Base-by-base conservation (phyloP, 2,888 invertebrate species). In the Chrysolina oricalcia region DNA sequence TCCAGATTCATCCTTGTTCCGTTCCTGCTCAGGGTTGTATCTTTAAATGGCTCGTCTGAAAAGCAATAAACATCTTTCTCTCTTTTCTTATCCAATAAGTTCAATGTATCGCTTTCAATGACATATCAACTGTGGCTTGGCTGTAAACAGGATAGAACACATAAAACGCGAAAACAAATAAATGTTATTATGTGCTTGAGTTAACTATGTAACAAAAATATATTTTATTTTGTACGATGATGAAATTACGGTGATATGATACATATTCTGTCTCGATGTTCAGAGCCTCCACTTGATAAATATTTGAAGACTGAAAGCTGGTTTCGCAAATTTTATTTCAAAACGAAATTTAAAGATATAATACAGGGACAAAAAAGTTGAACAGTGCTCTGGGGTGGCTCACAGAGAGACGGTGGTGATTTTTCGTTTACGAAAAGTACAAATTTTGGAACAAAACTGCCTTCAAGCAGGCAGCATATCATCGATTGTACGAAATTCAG, bases 121-220 rank as follows among this genome's bases (percentile, higher is more conserved):
- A 53, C 68, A 68, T 68, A 50, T 53, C 50, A 68, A 19, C 35
- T 35, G n/a, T 19, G 15, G 68, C 72, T 70, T 50, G 53, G 59
- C 59, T 46, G 72, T 75, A 75, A 72, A 75, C 75, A 75, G 72
- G 72, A 75, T 75, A 75, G 68, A 63, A 70, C 67, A 66, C 43
- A 75, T 75, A 64, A 72, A 71, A 75, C 48, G 35, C 46, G 40
- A 41, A 69, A 56, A 74, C 68, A 68, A 73, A 73, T 53, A 64
- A 73, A 65, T 59, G 40, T 68, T 69, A 64, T 69, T 65, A 75
- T 71, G 68, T 68, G 56, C 56, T 70, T 43, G 35, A 59, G 48
- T 27, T 50, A 23, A 67, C 65, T 65, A n/a, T 46, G 35, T 35
- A 23, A 67, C 67, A 67, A 67, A 66, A 46, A 67, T 67, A 48